Percentiles rank a stretch among this genome's conserved stretches.
Conservation (phyloP, 92 coral and sea anemone genomes). For the Epizoanthus stellaris region DNA sequence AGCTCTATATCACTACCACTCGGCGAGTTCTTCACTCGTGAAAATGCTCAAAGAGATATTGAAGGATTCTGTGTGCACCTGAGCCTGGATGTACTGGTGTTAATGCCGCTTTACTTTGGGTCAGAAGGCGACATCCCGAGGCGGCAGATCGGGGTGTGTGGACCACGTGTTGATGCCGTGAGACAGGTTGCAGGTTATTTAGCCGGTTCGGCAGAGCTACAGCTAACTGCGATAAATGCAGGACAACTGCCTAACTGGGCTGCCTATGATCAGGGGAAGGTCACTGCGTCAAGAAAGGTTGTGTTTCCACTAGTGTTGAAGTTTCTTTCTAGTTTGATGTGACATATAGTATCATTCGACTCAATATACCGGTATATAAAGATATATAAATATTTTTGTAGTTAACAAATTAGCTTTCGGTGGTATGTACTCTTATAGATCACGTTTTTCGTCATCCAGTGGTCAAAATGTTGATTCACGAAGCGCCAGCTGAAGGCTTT, state of each 20-base stretch:
- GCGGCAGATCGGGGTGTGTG: conserved; percentile 80
- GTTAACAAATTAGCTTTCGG: no score
- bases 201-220: conserved; percentile 41
- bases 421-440: no score
- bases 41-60: conserved; percentile 45
- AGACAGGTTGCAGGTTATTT: conserved; percentile 55
- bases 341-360: neutral
- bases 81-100: conserved; percentile 62
- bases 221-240: conserved; percentile 35
- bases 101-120: conserved; percentile 80
- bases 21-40: conserved; percentile 58
- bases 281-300: conserved; percentile 78
- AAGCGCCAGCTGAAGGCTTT: no score
- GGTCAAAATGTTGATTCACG: no score
- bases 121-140: conserved; percentile 68
- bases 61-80: conserved; percentile 51
- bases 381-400: no score
- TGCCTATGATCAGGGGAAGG: conserved; percentile 72
- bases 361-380: no score
- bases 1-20: conserved; percentile 73
- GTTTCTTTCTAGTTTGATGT: conserved; percentile 29
- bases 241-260: conserved; percentile 47
- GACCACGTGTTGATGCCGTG: conserved; percentile 47
- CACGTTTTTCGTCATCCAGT: no score
- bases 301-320: conserved; percentile 76